Conservation (phyloP, 2,797 vertebrate species). For the Sebastes oblongus region DNA sequence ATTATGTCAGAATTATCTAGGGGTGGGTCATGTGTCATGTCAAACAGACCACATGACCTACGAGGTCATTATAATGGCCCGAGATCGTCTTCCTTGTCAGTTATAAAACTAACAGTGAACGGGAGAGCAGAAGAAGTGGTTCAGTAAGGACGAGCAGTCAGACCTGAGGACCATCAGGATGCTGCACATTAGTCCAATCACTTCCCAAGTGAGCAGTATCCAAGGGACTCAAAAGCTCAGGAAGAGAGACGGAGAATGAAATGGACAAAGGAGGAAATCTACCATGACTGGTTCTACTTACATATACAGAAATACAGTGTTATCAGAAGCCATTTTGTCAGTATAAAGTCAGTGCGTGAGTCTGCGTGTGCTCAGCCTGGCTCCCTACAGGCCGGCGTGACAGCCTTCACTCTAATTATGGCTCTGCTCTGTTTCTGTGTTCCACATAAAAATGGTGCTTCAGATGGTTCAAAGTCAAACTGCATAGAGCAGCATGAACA, state of each 20-base stretch:
- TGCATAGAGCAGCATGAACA: constrained; percentile 38
- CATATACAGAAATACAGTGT: neutral
- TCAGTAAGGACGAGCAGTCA: constrained; percentile 17
- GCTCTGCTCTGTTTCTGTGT: constrained; percentile 75
- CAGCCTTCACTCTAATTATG: constrained; percentile 80
- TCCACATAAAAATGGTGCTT: constrained; percentile 74
- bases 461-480: constrained; percentile 76
- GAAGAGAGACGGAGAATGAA: neutral
- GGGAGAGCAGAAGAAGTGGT: neutral
- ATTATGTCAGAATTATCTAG: neutral
- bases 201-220: constrained; percentile 2
- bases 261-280: neutral
- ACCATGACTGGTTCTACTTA: neutral
- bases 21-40: neutral
- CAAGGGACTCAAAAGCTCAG: constrained; percentile 13
- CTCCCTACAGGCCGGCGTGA: constrained; percentile 70
- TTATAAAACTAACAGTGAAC: neutral
- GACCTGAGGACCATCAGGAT: constrained; percentile 31
- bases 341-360: constrained; percentile 1
- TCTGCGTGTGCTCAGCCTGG: constrained; percentile 26
- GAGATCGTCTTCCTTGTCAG: too few relatives aligned
- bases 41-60: neutral
- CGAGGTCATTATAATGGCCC: neutral
- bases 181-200: constrained; percentile 27
- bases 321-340: constrained; percentile 30